Base-by-base conservation (phyloP, 2,888 invertebrate species). In the Scaptomyza parva region DNA sequence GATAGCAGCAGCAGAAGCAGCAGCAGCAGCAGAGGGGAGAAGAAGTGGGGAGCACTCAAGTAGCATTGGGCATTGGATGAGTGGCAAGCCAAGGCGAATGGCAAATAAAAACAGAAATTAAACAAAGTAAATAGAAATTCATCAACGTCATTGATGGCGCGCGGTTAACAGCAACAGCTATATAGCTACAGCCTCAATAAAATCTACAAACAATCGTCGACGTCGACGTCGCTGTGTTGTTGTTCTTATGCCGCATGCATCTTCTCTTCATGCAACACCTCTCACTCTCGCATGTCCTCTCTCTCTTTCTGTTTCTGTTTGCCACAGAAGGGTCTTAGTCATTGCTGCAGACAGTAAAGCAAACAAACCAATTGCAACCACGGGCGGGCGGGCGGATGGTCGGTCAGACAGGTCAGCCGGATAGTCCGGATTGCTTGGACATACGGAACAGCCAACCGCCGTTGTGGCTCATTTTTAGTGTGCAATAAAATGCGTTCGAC, bases 101-200 rank as follows among this genome's bases (percentile, higher is more conserved):
- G 88, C 87, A 86, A 84, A 84, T 86, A 88, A 84, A 84, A 84
- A 80, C 84, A 86, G 54, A 86, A 84, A 84, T 84, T 84, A 84
- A 84, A 81, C 87, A 84, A 81, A 84, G 84, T 88, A 88, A 86
- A 86, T 86, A 86, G 86, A 88, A 86, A 88, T 88, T 81, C 84
- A 85, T 85, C 84, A 85, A 74, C 88, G 88, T 81, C 79, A 87
- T 83, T 60, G 84, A 62, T 70, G 54, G 70, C 61, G 53, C 37
- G 37, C n/a, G n/a, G n/a, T 17, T 17, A 37, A 37, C 37, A 37
- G 9, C 17, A 17, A 17, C 37, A 37, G 50, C 40, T 54, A 35
- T 62, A 26, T 14, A 11, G 44, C 45, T 28, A 30, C 22, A 54
- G 76, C 66, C 69, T 79, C 79, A 86, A 82, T 81, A 83, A 88